Evolutionary conservation across 2,797 vertebrate genomes (phyloP), one percentile per base, ranked within the genome.

Genomic region (Euthynnus affinis): DNA sequence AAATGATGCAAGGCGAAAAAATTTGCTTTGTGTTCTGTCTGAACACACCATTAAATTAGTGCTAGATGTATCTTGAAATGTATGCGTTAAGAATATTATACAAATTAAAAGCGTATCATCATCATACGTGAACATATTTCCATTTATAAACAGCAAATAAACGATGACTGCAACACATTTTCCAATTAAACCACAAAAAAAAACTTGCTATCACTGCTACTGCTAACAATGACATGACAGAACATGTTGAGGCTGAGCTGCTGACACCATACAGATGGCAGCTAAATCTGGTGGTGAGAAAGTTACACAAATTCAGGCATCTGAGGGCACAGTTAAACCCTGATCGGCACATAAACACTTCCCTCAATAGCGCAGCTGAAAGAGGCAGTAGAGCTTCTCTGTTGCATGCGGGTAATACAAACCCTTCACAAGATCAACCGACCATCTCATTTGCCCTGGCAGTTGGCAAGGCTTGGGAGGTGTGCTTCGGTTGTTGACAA

Each of bases 321-420:
- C 53, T 20, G 74, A 80, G 76, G 74, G 29, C 72, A 76, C n/a
- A 52, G 78, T 69, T 86, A 78, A 83, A 86, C 68, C 77, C 61
- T n/a, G 55, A 80, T 81, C 9, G 10, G 65, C 78, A 76, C 81
- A 91, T 91, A 90, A 93, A 94, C 93, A 93, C 91, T 67, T 91
- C 87, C 71, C 71, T 80, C 82, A 87, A 83, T 87, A 93, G 90
- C 25, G 8, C 79, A 62, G 85, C 81, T 86, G 83, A 85, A 81
- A 86, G 80, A 66, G 85, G 81, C 57, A 37, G 66, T 14, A 55
- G 74, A 87, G 73, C 56, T 65, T 83, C 88, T 86, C 52, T 9
- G 37, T 80, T 85, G 83, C 83, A 82, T 23, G 74, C 63, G 77
- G 84, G 90, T 89, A 92, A 91, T 53, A 83, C 77, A 83, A 87